phyloP scores from a whole-genome alignment of 2,113 vertebrate genomes.

The Anser cygnoides region DNA sequence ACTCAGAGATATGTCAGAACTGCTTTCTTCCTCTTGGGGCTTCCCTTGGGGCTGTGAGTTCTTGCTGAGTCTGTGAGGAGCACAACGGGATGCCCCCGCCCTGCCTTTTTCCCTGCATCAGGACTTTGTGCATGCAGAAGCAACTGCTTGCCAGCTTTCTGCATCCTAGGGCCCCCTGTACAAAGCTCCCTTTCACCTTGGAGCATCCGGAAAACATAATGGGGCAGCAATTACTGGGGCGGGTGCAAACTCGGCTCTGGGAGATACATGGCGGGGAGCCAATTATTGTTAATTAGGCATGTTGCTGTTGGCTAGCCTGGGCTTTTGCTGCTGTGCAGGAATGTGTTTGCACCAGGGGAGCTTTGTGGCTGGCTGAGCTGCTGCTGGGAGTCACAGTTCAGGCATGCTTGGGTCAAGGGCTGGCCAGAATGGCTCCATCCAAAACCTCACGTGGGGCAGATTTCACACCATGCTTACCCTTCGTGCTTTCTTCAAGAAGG shows the following conservation, averaged over 20 bases:
- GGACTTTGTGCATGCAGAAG: background rate
- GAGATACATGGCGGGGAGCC: background rate
- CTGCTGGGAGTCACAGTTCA: background rate
- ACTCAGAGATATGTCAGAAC: background rate
- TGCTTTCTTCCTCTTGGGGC: background rate
- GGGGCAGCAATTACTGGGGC: conserved; percentile 8
- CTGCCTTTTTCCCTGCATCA: background rate
- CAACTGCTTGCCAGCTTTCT: background rate
- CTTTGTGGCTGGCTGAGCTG: background rate
- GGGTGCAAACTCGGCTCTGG: conserved; percentile 18
- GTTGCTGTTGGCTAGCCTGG: background rate
- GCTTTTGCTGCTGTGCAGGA: conserved; percentile 11
- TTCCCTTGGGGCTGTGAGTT: background rate
- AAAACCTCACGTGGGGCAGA: background rate
- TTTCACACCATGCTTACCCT: background rate
- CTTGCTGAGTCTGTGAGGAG: background rate
- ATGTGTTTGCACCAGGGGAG: background rate
- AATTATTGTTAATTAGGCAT: conserved; percentile 2
- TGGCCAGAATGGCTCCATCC: background rate
- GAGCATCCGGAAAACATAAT: conserved; percentile 22
- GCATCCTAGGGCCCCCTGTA: background rate
- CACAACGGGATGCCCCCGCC: background rate
- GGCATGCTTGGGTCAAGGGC: background rate
- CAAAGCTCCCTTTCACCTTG: conserved; percentile 56
- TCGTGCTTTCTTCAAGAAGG: background rate